Evolutionary conservation across 1,140 invertebrate genomes (phyloP).

Genomic region (Ceratina calcarata): DNA sequence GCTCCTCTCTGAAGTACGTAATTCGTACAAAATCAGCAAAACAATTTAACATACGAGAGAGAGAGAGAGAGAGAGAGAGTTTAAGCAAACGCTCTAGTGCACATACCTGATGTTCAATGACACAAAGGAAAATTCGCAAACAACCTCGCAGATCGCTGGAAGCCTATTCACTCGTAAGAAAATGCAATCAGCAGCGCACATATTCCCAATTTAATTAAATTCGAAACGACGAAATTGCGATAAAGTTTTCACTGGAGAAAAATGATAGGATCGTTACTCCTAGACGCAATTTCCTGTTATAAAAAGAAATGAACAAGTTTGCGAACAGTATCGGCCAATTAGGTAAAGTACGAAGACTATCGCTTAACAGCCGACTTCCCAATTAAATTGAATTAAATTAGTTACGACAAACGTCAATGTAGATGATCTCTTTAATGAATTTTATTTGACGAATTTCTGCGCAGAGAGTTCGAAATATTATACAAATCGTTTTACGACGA

Average conservation of each 20-base stretch:
- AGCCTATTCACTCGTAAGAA: not conserved
- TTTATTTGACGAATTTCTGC: not conserved
- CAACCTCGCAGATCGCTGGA: not conserved
- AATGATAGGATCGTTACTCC: too few relatives aligned
- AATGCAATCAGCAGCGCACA: too few relatives aligned
- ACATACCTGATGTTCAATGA: not conserved
- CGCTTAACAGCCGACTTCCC: not conserved
- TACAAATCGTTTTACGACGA: not conserved
- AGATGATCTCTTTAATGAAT: not conserved
- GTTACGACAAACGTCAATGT: not conserved
- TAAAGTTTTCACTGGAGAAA: not conserved
- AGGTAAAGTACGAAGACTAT: not conserved
- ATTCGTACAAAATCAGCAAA: not conserved
- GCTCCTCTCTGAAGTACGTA: not conserved
- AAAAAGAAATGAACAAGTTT: not conserved
- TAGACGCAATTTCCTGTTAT: not conserved
- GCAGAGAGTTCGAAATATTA: too few relatives aligned
- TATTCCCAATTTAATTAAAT: not conserved
- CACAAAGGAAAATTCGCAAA: not conserved
- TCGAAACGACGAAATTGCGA: not conserved
- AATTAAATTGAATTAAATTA: not conserved
- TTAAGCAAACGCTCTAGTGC: not conserved
- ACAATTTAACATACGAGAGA: not conserved
- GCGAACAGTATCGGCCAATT: not conserved
- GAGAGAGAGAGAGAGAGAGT: not conserved